These are phyloP conservation scores for Cottoperca gobio DNA, from an alignment of 2,797 vertebrate genomes.

Conservation along the genomic window DNA sequence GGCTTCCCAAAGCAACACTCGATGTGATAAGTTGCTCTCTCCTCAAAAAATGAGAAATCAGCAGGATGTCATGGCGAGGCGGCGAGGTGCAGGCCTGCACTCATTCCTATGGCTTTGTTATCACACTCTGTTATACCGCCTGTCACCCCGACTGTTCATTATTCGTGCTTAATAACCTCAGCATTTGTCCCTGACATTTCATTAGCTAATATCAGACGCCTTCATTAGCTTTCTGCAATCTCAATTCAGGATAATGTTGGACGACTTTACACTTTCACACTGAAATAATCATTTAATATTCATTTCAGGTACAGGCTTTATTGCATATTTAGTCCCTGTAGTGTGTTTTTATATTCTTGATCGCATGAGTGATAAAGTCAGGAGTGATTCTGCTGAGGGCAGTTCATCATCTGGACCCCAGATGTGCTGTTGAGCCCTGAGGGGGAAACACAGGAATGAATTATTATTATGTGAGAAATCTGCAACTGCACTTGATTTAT, in stretches of 20 bases:
- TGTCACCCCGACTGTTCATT: conserved; percentile 61
- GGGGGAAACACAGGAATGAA: background rate
- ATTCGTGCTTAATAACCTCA: conserved; percentile 67
- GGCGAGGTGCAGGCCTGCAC: background rate
- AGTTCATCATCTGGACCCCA: conserved; percentile 31
- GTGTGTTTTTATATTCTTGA: conserved; percentile 6
- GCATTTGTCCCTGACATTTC: conserved; percentile 61
- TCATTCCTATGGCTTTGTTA: conserved; percentile 47
- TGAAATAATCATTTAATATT: conserved; percentile 31
- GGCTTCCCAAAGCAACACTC: conserved; percentile 32
- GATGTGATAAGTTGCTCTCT: conserved; percentile 55
- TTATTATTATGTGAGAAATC: background rate
- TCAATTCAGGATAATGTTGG: conserved; percentile 46
- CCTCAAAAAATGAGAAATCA: conserved; percentile 58
- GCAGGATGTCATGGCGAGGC: conserved; percentile 41
- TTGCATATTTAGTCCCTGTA: conserved; percentile 18
- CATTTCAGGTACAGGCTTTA: conserved; percentile 14
- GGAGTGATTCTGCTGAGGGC: background rate
- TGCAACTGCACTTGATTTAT: background rate
- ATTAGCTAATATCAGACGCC: conserved; percentile 55
- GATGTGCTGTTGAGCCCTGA: conserved; percentile 34
- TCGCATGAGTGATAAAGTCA: conserved; percentile 3
- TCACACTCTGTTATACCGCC: conserved; percentile 53
- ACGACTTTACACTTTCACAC: conserved; percentile 24
- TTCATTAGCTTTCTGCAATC: conserved; percentile 55